Evolutionary conservation across 1,140 invertebrate species (phyloP), one percentile per base, ranked within the genome.

Genomic region (Drosophila virilis): DNA sequence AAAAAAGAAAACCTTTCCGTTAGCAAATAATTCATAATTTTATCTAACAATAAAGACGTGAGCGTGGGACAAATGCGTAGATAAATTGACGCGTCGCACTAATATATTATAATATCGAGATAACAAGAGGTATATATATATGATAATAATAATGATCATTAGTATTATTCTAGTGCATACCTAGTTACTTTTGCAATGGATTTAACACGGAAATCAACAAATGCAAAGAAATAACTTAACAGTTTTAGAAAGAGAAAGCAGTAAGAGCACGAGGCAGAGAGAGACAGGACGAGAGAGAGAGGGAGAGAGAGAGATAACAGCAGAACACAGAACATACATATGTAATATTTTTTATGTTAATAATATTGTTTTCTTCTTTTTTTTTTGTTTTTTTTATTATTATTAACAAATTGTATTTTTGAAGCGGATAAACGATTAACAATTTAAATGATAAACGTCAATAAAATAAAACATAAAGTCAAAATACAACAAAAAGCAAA

Each of bases 351-450:
- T 78, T 79, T 86, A 88, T 88, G 79, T 82, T 88, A 82, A 77
- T 79, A 74, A 74, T 82, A 82, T 83, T 82, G 60, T 83, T 79
- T 88, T 89, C 17, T 17, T 17, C n/a, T n/a, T n/a, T n/a, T n/a
- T 77, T 81, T 80, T 77, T 74, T 78, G 28, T 28, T 22, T 40
- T 67, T 33, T 71, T 48, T 72, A 80, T 80, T 78, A 80, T 85
- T 78, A 86, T 86, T 80, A 80, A 83, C 83, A 83, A 89, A 88
- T 89, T 89, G 83, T 88, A 89, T 80, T 88, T 86, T 88, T 80
- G 68, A 86, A 71, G 80, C 69, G 55, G 62, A 64, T 66, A 67
- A 83, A 84, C 66, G 57, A 88, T 78, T 73, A 83, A 80, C 74
- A 88, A 89, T 83, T 88, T 50, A 89, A 89, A 80, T 89, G 79